Conservation (phyloP, 1,140 invertebrate species). For the Plectus sambesii region DNA sequence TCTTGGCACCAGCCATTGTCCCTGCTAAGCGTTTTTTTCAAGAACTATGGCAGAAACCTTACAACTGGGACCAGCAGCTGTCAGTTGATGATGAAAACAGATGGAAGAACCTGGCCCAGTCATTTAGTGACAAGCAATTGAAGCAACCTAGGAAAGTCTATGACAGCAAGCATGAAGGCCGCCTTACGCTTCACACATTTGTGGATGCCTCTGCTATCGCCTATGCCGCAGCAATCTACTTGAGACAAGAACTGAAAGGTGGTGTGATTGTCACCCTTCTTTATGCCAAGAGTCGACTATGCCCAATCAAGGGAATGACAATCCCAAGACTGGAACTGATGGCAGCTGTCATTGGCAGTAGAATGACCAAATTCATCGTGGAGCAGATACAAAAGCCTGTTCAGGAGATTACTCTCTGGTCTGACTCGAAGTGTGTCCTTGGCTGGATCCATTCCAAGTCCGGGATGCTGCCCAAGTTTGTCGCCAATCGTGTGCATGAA, state of each 20-base stretch:
- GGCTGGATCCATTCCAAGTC: background rate
- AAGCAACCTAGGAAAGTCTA: too few species aligned
- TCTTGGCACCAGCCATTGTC: background rate
- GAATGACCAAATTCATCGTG: background rate
- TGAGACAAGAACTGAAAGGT: too few species aligned
- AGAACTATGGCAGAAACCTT: background rate
- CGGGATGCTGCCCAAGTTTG: background rate
- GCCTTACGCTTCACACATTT: too few species aligned
- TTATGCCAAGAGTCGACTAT: background rate
- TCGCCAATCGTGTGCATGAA: background rate
- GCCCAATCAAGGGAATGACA: background rate
- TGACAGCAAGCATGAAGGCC: too few species aligned
- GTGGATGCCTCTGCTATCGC: too few species aligned
- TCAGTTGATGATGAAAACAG: background rate
- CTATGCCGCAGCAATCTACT: too few species aligned
- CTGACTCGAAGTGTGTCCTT: slow-evolving; percentile 1
- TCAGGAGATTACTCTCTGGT: background rate
- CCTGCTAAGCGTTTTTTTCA: background rate
- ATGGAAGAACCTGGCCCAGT: background rate
- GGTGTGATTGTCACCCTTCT: too few species aligned
- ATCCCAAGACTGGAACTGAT: background rate
- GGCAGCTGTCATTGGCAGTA: background rate
- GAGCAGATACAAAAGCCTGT: background rate
- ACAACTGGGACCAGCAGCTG: background rate
- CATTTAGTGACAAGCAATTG: background rate